phyloP scores from a whole-genome alignment of 2,888 invertebrate species.

The Meiosimyza platycephala region DNA sequence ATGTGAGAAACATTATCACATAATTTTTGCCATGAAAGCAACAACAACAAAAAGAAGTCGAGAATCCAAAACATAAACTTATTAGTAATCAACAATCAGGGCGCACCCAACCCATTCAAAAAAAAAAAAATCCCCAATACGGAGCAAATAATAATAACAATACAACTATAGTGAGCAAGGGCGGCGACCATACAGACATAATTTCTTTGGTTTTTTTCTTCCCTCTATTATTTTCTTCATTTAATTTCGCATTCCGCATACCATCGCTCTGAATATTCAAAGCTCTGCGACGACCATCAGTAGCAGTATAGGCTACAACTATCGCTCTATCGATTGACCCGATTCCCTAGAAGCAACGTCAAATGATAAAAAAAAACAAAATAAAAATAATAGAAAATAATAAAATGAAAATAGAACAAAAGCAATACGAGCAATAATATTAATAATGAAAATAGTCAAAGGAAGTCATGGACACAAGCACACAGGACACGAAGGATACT shows the following conservation, averaged over 20 bases:
- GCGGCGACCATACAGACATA: too few species aligned
- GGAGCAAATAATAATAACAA: too few species aligned
- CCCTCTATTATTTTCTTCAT: too few species aligned
- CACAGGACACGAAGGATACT: not conserved
- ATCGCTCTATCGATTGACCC: slow-evolving; percentile 26
- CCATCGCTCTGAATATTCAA: too few species aligned
- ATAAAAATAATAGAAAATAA: slow-evolving; percentile 1
- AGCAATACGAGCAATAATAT: slow-evolving; percentile 18
- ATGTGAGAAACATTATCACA: slow-evolving; percentile 29
- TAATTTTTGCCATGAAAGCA: slow-evolving; percentile 7
- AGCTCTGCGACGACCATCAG: too few species aligned
- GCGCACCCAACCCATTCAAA: too few species aligned
- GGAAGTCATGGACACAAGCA: not conserved
- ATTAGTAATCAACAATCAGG: slow-evolving; percentile 2
- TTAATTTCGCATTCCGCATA: too few species aligned
- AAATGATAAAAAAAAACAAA: not conserved
- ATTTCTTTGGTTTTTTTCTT: too few species aligned
- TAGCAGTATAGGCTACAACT: too few species aligned
- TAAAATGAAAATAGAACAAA: slow-evolving; percentile 9
- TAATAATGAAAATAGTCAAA: slow-evolving; percentile 27
- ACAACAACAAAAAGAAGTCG: not conserved
- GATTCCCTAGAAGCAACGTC: slow-evolving; percentile 1
- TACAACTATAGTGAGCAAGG: too few species aligned
- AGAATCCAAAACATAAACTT: not conserved
- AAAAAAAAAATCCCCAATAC: too few species aligned